Percentiles rank a stretch among this genome's conserved stretches.
Conservation (phyloP, 2,888 invertebrate species). For the Emmelina monodactyla region DNA sequence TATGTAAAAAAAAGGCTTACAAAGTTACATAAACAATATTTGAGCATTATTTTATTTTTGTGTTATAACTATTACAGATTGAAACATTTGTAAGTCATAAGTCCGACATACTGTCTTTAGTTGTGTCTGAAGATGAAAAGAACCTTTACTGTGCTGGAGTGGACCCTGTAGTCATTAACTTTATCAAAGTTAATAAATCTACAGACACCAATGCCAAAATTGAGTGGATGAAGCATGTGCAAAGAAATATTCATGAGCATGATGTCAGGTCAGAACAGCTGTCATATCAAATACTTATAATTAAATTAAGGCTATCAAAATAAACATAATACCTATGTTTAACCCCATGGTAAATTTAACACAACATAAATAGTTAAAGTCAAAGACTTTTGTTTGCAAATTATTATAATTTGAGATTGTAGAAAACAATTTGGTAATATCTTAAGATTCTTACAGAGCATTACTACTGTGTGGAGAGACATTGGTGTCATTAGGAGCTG, state of each 20-base stretch:
- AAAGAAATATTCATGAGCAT: slow-evolving; percentile 83
- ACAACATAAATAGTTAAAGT: neutral
- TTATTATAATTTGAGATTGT: neutral
- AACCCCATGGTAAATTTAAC: neutral
- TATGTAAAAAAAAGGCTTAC: too few species aligned
- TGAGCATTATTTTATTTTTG: too few species aligned
- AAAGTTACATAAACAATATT: too few species aligned
- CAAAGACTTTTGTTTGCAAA: neutral
- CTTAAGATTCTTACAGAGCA: slow-evolving; percentile 64
- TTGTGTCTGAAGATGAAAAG: slow-evolving; percentile 73
- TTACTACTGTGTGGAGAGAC: slow-evolving; percentile 70
- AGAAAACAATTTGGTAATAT: too few species aligned
- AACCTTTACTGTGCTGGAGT: slow-evolving; percentile 82
- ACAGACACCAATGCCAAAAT: neutral
- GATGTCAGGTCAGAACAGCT: slow-evolving; percentile 86
- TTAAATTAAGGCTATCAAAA: neutral
- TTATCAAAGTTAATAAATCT: slow-evolving; percentile 68
- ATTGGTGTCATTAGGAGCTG: slow-evolving; percentile 82
- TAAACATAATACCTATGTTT: neutral
- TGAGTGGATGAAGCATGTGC: slow-evolving; percentile 81
- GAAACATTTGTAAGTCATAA: slow-evolving; percentile 82
- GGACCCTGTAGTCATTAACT: slow-evolving; percentile 81
- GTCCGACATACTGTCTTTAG: slow-evolving; percentile 80
- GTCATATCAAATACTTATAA: too few species aligned
- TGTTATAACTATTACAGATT: slow-evolving; percentile 56